Evolutionary conservation across 2,888 invertebrate species (phyloP).

Genomic region (Nebria brevicollis): DNA sequence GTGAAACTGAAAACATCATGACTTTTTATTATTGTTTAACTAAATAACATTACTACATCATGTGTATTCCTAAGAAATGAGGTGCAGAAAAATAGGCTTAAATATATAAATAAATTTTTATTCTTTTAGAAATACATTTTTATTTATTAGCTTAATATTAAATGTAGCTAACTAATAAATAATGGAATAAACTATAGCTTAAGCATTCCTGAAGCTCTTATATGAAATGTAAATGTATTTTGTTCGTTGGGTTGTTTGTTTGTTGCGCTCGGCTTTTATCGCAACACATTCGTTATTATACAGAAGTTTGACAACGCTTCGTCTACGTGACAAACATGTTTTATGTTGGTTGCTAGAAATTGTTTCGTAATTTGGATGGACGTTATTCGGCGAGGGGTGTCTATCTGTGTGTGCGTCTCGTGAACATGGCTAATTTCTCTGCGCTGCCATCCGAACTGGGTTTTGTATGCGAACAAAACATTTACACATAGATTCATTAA

Average conservation of each 20-base stretch:
- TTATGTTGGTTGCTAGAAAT: conserved; percentile 43
- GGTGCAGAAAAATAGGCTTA: too few species aligned
- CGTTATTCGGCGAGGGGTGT: conserved; percentile 25
- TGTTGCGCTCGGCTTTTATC: conserved; percentile 28
- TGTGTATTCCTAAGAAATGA: too few species aligned
- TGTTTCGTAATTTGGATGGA: conserved; percentile 43
- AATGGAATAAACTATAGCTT: background rate
- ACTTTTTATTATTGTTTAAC: too few species aligned
- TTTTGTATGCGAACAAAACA: conserved; percentile 42
- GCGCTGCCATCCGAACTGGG: conserved; percentile 15
- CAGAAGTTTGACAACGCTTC: conserved; percentile 43
- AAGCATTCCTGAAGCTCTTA: background rate
- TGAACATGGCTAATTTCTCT: conserved; percentile 37
- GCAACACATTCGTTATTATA: conserved; percentile 43
- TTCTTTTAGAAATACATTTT: too few species aligned
- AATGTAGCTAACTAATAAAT: background rate
- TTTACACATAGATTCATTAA: conserved; percentile 44
- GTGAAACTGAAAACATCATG: too few species aligned
- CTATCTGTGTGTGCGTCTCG: background rate
- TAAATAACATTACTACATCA: too few species aligned
- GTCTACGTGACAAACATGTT: conserved; percentile 47
- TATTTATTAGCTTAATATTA: too few species aligned
- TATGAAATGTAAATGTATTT: conserved; percentile 42
- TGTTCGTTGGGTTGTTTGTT: conserved; percentile 32
- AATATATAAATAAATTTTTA: too few species aligned